Percentiles rank a stretch among this genome's conserved stretches.
phyloP scores from a whole-genome alignment of 2,888 invertebrate genomes.

The Harpalus rubripes region DNA sequence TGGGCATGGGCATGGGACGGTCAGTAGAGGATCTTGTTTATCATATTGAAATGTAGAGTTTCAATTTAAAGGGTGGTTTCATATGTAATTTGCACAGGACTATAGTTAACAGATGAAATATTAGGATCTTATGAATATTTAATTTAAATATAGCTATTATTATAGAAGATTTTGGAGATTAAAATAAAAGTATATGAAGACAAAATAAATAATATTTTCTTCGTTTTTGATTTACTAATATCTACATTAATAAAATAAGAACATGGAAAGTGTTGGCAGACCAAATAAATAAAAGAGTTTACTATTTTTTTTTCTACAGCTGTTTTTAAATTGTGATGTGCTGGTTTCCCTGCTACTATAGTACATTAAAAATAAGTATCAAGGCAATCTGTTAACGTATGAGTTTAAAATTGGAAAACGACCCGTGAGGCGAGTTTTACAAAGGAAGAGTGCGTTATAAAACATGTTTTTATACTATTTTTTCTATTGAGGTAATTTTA shows the following conservation, averaged over 20 bases:
- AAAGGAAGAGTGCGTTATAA: too few relatives aligned
- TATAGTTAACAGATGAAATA: background rate
- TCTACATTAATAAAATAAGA: background rate
- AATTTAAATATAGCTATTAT: background rate
- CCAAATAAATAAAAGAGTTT: too few relatives aligned
- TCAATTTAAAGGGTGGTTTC: constrained; percentile 16
- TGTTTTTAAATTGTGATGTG: too few relatives aligned
- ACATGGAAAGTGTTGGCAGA: background rate
- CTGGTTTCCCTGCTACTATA: too few relatives aligned
- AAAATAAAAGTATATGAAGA: background rate
- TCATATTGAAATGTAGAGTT: constrained; percentile 21
- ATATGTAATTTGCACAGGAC: background rate
- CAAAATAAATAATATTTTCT: background rate
- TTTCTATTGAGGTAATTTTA: too few relatives aligned
- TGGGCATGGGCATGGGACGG: background rate
- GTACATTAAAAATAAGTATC: too few relatives aligned
- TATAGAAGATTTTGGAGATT: background rate
- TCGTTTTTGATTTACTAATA: background rate
- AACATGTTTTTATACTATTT: too few relatives aligned
- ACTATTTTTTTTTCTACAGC: too few relatives aligned
- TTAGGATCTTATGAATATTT: constrained; percentile 1
- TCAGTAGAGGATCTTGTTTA: constrained; percentile 29
- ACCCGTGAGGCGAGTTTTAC: too few relatives aligned
- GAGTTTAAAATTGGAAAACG: too few relatives aligned
- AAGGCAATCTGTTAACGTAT: too few relatives aligned